Base-by-base conservation (phyloP, 92 coral and sea anemone species). In the Zoanthus sansibaricus region DNA sequence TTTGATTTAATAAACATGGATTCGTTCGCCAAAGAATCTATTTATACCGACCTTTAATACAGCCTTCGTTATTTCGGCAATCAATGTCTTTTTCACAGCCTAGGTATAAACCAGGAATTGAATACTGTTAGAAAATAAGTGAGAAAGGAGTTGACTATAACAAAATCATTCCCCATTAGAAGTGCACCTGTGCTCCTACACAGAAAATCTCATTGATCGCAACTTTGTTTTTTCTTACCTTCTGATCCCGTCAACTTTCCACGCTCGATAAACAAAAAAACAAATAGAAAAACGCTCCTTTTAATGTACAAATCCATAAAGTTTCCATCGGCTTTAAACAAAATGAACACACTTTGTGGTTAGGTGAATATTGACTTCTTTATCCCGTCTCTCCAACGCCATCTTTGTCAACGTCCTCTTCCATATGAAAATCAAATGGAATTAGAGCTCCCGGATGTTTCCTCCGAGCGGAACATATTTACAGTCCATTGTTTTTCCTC, bases 221-320 rank as follows among this genome's bases (percentile, higher is more conserved):
- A 78, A 33, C 25, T 75, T n/a, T n/a, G 15, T 20, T 7, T 37
- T 74, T 62, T 33, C 94, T 94, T 91, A 94, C 98, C 98, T 77
- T 75, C 90, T 87, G 86, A 90, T 68, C 84, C 95, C 77, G 96
- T 89, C 44, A 87, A 90, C 87, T 93, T 93, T 86, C 92, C 98
- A 87, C 83, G 52, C 55, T 89, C 86, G 18, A 93, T 72, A 75
- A 91, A 46, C 83, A 93, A 70, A 62, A 87, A 48, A 64, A 87
- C 9, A 6, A 93, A 44, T 68, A 93, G 76, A 72, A 93, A 78
- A 42, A 85, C 12, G 76, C 55, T 85, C 76, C 88, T 94, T 86
- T 89, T 87, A 77, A 58, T 82, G 87, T 93, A 91, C 62, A 86
- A 87, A 91, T 89, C 98, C 98, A 94, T 94, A 89, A 88, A 88